Evolutionary conservation across 2,113 vertebrate species (phyloP), one percentile per base, ranked within the genome.

Genomic region (Salvator merianae): DNA sequence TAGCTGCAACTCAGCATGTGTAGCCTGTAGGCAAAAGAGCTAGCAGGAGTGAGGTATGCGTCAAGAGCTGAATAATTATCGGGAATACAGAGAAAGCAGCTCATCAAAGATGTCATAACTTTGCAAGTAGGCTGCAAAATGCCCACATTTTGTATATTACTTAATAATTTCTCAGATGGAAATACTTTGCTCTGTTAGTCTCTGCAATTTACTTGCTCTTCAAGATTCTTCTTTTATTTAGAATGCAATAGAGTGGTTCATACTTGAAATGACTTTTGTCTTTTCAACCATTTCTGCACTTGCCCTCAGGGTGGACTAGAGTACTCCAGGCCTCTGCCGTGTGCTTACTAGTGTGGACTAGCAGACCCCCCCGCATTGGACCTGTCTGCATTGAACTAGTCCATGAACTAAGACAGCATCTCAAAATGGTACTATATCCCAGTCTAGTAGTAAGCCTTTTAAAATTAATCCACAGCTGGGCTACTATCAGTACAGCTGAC

Each of bases 81-180:
- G 43, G 73, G 65, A 74, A 16, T 0, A 0, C 66, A 2, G 79
- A 50, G 79, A 55, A 36, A 81, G 24, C 18, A 69, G 34, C 32
- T 40, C 79, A 26, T 38, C 32, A n/a, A 32, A 78, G 82, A 75
- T 12, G 78, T 16, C 53, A 24, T 20, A 34, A 14, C 4, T 78
- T 77, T 79, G 76, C 0, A 0, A 82, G 38, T 13, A 3, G 10
- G 16, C 22, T 50, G 30, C 16, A 26, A 26, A 36, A 34, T 62
- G n/a, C 9, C n/a, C 1, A 73, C 38, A 79, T 26, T 6, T 79
- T 79, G 32, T 9, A 79, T 85, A 55, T 10, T 50, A 79, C 30
- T 50, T 73, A 50, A 63, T 30, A 43, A 32, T 47, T 65, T 65
- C 14, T 79, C 55, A 65, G 5, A 50, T 72, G n/a, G 59, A 18